phyloP scores from a whole-genome alignment of 1,140 invertebrate species.

The Drosophila littoralis region DNA sequence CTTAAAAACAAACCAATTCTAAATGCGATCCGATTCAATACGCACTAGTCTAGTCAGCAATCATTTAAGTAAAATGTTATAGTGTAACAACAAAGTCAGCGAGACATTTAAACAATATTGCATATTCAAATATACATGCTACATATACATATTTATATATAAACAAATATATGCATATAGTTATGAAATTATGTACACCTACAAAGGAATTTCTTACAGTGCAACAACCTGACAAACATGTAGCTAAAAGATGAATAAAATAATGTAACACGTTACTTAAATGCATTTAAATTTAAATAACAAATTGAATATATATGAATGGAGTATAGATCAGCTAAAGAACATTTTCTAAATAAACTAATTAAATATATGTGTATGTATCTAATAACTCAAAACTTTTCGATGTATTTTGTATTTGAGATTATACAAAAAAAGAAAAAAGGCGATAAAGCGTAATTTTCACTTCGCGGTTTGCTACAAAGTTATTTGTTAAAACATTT shows the following conservation, averaged over 20 bases:
- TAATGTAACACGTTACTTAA: constrained; percentile 80
- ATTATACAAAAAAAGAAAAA: constrained; percentile 51
- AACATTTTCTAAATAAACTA: constrained; percentile 45
- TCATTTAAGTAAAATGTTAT: constrained; percentile 75
- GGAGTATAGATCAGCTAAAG: constrained; percentile 19
- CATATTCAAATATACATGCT: constrained; percentile 51
- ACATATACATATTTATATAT: constrained; percentile 49
- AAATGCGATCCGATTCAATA: constrained; percentile 69
- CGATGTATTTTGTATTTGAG: constrained; percentile 76
- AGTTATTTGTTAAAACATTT: constrained; percentile 61
- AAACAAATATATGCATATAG: constrained; percentile 41
- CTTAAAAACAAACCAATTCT: constrained; percentile 58
- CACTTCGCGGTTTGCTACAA: constrained; percentile 60
- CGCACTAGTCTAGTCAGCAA: constrained; percentile 79
- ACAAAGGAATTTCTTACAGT: constrained; percentile 60
- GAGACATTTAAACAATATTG: constrained; percentile 54
- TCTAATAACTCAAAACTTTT: constrained; percentile 62
- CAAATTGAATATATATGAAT: constrained; percentile 55
- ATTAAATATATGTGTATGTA: constrained; percentile 55
- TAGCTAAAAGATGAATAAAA: constrained; percentile 37
- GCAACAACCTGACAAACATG: constrained; percentile 60
- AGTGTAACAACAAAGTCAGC: constrained; percentile 58
- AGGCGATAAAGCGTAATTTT: constrained; percentile 12
- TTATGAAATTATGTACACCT: constrained; percentile 51
- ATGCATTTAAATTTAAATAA: constrained; percentile 80